Base-by-base conservation (phyloP, 2,797 vertebrate species). In the Gymnoscopelus braueri region DNA sequence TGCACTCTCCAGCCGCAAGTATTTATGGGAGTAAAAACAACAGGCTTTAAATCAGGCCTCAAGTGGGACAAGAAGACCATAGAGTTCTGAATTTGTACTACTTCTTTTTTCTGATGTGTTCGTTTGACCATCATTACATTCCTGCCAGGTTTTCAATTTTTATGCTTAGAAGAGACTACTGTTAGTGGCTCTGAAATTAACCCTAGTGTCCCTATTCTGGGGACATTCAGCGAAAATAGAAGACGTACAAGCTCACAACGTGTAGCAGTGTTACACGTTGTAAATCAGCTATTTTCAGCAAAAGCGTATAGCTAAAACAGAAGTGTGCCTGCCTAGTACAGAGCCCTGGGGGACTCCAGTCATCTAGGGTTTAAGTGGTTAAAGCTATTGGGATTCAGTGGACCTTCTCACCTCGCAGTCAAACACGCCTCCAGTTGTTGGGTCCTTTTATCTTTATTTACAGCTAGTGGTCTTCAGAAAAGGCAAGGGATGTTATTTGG, bases 11-110 rank as follows among this genome's bases (percentile, higher is more conserved):
- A 88, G 68, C 86, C 86, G 77, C 72, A 71, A 81, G 80, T 92
- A 89, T 93, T 93, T 93, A 94, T 90, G 86, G 77, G 77, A 78
- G 83, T 83, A 89, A 91, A 92, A 92, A 92, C 88, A 94, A 93
- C 90, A 91, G 83, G 78, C 86, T 65, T 83, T 93, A 93, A 94
- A 93, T 93, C 91, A 92, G 72, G 63, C 66, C 80, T 84, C 62
- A 90, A 90, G 82, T 79, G 74, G 82, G 64, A 76, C 69, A 14
- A 44, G 51, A 66, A 63, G 63, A 70, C 71, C 44, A n/a, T 60
- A 35, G 66, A 73, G 71, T 51, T 74, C 60, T 74, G 65, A 52
- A 63, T 48, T 75, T 53, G 63, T 74, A 63, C 19, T 47, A 44
- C 26, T 52, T 55, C 59, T 24, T 72, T 32, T 50, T 49, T 74